Evolutionary conservation across 35 echinoderm and acorn worm species (phyloP).

Genomic region (Ptychodera flava): DNA sequence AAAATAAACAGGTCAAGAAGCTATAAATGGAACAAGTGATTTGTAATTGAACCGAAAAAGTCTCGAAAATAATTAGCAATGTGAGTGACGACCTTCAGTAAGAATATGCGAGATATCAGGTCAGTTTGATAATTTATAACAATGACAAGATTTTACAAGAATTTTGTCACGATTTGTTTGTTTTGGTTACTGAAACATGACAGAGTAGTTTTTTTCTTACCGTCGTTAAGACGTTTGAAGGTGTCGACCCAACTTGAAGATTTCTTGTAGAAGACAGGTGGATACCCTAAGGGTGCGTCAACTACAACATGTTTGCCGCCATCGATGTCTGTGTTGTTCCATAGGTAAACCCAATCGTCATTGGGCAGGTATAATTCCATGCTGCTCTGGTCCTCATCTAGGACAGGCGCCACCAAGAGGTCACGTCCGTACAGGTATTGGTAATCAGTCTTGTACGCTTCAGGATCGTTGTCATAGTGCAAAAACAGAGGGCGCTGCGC

Average conservation of each 20-base stretch:
- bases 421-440: conserved; percentile 86
- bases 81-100: no score
- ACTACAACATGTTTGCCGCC: conserved; percentile 40
- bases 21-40: no score
- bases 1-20: no score
- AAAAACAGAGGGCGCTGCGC: conserved; percentile 86
- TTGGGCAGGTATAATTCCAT: conserved; percentile 77
- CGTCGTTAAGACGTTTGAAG: background rate
- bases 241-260: conserved; percentile 24
- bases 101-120: no score
- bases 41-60: no score
- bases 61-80: no score
- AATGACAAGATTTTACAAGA: no score
- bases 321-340: conserved; percentile 38
- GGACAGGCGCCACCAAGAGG: conserved; percentile 84
- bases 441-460: conserved; percentile 60
- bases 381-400: conserved; percentile 25
- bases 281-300: conserved; percentile 40
- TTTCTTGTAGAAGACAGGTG: conserved; percentile 59
- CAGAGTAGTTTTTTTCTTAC: no score
- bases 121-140: no score
- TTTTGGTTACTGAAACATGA: no score
- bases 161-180: no score
- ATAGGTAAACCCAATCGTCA: conserved; percentile 65
- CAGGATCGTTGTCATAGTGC: conserved; percentile 70